A percentile compares a stretch with the other conserved stretches of the same genome.
Evolutionary conservation across 2,888 invertebrate genomes (phyloP).

Genomic region (Matsumyia berberina): DNA sequence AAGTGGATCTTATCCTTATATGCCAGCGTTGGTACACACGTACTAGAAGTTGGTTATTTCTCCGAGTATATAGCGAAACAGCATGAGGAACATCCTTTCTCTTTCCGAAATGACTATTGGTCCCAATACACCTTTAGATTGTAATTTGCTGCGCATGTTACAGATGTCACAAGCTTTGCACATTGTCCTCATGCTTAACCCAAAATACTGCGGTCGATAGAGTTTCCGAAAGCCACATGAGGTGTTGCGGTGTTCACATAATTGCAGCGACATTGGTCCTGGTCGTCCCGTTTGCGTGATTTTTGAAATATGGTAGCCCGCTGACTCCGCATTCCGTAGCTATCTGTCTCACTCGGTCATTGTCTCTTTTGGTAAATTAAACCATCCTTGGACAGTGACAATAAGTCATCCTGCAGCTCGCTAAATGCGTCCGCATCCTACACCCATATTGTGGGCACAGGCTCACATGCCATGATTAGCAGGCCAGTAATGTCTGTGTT

Average conservation of each 20-base stretch:
- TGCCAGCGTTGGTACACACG: background rate
- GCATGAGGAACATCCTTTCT: conserved; percentile 3
- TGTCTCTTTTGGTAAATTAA: conserved; percentile 67
- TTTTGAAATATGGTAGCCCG: conserved; percentile 48
- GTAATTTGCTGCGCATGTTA: conserved; percentile 24
- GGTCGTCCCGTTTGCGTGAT: conserved; percentile 57
- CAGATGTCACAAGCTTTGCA: conserved; percentile 43
- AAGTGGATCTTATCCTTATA: conserved; percentile 21
- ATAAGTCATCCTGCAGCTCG: conserved; percentile 54
- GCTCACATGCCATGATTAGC: conserved; percentile 70
- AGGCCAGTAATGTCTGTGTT: conserved; percentile 64
- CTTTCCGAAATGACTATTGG: background rate
- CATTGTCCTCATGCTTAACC: conserved; percentile 16
- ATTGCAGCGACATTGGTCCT: conserved; percentile 22
- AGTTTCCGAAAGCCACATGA: conserved; percentile 54
- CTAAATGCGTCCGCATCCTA: conserved; percentile 47
- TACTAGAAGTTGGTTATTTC: background rate
- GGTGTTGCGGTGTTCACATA: conserved; percentile 26
- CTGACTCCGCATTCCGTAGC: conserved; percentile 36
- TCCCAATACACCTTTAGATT: background rate
- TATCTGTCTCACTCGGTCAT: conserved; percentile 57
- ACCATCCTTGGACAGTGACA: conserved; percentile 56
- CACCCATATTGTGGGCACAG: conserved; percentile 57
- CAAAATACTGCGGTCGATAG: conserved; percentile 10
- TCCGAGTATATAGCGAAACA: background rate